Base-by-base conservation (phyloP, 2,888 invertebrate species). In the Lasioglossum morio region DNA sequence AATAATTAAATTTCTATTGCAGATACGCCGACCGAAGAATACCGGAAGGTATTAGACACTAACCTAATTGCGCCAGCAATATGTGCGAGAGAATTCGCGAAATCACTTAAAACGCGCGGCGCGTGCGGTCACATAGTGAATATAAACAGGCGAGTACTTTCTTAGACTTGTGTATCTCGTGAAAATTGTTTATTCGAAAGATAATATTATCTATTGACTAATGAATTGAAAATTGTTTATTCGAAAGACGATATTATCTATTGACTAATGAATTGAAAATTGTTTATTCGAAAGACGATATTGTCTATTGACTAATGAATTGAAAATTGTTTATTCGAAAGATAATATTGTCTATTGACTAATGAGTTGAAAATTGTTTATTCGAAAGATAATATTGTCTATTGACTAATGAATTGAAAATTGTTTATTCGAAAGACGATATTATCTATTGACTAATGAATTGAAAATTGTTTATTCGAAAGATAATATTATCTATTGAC, bases 121-220 rank as follows among this genome's bases (percentile, higher is more conserved):
- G 94, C 95, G 0, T 95, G 96, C 70, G 97, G 97, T 0, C 97
- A 97, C 88, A 96, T 97, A 85, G 95, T 97, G 75, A 95, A 97
- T 78, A 95, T 97, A 79, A 97, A 96, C 93, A 97, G 97, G 97
- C 96, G 90, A 3, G 40, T 4, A n/a, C 70, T 57, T 34, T 43
- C 4, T 4, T 40, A n/a, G 12, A 10, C 16, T 37, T 46, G 10
- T 27, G 27, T 40, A 27, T 27, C 8, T 34, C 37, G 34, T 34
- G 23, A 8, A 4, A 30, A 16, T 63, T 30, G 63, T 16, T 63
- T 34, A 34, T 34, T 34, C 34, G 3, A 34, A 34, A 34, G 34
- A 1, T 34, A 2, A 34, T 34, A 34, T 34, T 34, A 1, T 34
- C 34, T 34, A 34, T 34, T 34, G 34, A 34, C 34, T 34, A 34